Evolutionary conservation across 2,113 vertebrate genomes (phyloP), one percentile per base, ranked within the genome.

Genomic region (Puntigrus tetrazona): DNA sequence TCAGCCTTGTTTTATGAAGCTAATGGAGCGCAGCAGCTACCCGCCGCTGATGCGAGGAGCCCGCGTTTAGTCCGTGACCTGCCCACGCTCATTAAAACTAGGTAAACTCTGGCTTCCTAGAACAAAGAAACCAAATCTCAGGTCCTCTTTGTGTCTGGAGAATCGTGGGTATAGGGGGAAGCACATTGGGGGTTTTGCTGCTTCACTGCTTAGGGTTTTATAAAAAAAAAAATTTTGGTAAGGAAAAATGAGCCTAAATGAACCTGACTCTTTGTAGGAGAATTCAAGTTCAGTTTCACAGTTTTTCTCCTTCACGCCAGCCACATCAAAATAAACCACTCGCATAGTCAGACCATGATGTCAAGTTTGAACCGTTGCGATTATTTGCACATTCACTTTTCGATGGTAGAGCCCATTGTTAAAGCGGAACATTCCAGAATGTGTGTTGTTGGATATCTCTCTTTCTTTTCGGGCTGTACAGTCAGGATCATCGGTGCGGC

Each of bases 31-130:
- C 84, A 85, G 84, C 90, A 92, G 94, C 94, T 94, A 94, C 95
- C 95, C 94, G 94, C 92, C 91, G 91, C 72, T 83, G 59, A 89
- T 91, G 89, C 92, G 92, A 93, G 92, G 91, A 93, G 90, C 92
- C 91, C 88, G 88, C 90, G 29, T 82, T 82, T 70, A 87, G 67
- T 81, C 75, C 11, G 3, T 67, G 84, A 92, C 91, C 91, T 93
- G 92, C 93, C 92, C 94, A 94, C 93, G 94, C 94, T 95, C 94
- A 95, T 96, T 96, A 96, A 95, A 89, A 69, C 70, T 84, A 78
- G 86, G 90, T 94, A 93, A 81, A 94, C 93, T 93, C 95, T 93
- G 90, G 93, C 94, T 93, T 92, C 91, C 92, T 92, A 85, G 83
- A 87, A 88, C 84, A 81, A 86, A 86, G 85, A 18, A 77, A 87